These are phyloP conservation scores for Gymnosoma rotundatum DNA, from an alignment of 2,888 invertebrate species.

Conservation along the genomic window DNA sequence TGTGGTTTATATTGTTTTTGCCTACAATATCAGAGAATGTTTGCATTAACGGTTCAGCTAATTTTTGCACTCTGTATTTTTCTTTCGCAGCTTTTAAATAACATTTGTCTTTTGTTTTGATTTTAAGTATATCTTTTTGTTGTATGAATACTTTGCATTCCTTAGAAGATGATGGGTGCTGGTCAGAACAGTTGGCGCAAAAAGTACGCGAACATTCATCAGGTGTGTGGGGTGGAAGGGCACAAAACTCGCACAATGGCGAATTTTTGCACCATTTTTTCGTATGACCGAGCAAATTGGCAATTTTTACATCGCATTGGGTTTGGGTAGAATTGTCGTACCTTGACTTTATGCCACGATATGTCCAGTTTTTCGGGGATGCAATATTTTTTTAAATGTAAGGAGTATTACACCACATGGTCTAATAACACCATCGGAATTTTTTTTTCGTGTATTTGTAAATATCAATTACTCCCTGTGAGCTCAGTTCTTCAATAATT, in stretches of 20 bases:
- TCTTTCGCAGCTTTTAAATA: constrained; percentile 10
- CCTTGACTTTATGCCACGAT: constrained; percentile 28
- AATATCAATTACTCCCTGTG: constrained; percentile 17
- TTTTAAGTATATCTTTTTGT: constrained; percentile 53
- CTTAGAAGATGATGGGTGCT: constrained; percentile 19
- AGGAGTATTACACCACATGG: constrained; percentile 18
- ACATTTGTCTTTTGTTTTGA: constrained; percentile 49
- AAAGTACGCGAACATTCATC: constrained; percentile 26
- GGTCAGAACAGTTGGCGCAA: constrained; percentile 42
- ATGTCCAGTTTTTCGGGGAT: constrained; percentile 26
- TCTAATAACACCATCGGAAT: not conserved
- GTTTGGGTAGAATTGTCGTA: constrained; percentile 17
- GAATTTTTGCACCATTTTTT: constrained; percentile 42
- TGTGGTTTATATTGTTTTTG: not conserved
- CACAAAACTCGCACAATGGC: constrained; percentile 19
- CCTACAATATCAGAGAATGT: not conserved
- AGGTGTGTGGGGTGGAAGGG: constrained; percentile 30
- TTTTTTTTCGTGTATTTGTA: constrained; percentile 29
- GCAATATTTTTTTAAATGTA: constrained; percentile 10
- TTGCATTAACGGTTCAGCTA: not conserved
- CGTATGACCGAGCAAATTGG: constrained; percentile 43
- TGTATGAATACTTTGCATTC: constrained; percentile 39
- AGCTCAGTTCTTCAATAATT: constrained; percentile 16
- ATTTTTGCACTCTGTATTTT: constrained; percentile 8
- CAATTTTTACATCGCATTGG: constrained; percentile 55